Percentiles rank a stretch among this genome's conserved stretches.
Conservation (phyloP, 2,888 invertebrate genomes). For the Phymatocera aterrima region DNA sequence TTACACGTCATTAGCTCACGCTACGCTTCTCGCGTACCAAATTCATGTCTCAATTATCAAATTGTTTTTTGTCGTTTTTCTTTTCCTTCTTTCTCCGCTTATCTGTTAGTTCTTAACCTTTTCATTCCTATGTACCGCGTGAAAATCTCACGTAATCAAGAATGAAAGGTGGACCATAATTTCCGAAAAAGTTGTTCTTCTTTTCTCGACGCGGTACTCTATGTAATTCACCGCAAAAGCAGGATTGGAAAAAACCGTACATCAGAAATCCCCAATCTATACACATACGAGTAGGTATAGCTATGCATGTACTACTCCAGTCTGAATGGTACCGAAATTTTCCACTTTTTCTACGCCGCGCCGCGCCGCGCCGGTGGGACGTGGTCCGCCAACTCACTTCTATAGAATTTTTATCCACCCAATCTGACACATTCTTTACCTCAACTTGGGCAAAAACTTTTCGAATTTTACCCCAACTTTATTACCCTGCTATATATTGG, state of each 20-base stretch:
- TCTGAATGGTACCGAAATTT: neutral
- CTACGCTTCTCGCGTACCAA: constrained; percentile 17
- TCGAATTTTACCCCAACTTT: neutral
- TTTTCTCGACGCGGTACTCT: neutral
- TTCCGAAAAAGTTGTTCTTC: neutral
- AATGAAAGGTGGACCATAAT: neutral
- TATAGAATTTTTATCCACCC: neutral
- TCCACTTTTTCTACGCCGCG: neutral
- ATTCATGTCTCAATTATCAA: constrained; percentile 10
- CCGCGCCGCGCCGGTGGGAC: neutral
- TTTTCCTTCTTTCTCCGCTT: neutral
- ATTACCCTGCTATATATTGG: neutral
- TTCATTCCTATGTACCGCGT: neutral
- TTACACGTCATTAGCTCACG: constrained; percentile 3
- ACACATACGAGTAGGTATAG: neutral
- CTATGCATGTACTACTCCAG: neutral
- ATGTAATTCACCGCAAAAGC: too few species aligned
- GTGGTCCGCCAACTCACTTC: neutral
- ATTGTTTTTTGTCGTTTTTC: neutral
- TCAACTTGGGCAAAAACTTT: neutral
- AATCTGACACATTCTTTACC: neutral
- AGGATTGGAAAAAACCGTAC: too few species aligned
- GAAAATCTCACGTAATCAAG: neutral
- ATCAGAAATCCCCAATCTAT: too few species aligned
- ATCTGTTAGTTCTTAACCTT: neutral